Base-by-base conservation (phyloP, 2,113 vertebrate genomes). In the Colius striatus region DNA sequence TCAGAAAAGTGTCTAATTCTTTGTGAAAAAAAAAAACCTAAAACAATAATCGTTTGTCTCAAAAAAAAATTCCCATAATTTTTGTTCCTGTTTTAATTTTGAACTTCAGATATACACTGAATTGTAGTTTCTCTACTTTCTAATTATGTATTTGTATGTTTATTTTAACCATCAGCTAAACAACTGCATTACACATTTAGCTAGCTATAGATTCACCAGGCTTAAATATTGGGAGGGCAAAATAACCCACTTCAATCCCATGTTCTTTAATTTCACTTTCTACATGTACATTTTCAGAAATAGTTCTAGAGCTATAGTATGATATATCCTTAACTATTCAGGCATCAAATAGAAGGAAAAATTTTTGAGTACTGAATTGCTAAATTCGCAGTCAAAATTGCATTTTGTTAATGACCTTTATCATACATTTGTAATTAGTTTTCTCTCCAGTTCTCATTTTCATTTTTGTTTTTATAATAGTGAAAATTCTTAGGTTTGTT, bases 211-310 rank as follows among this genome's bases (percentile, higher is more conserved):
- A 41, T 73, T 55, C 48, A n/a, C 2, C 9, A 43, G 21, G 67
- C 3, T 41, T 61, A 11, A 13, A 5, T 47, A 41, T 29, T 19
- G 7, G 7, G 16, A 3, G 4, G 22, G 1, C 4, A 1, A 48
- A 2, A 27, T 14, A 62, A 27, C 1, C 23, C 1, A 17, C 5
- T 7, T 57, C 29, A 68, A 20, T 61, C 1, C 1, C 6, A 48
- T 65, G 17, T 60, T 61, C 6, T 45, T 8, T 20, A 10, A 29
- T 72, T 63, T 27, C 2, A 1, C 41, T 58, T 43, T 50, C 76
- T 38, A 3, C 30, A 11, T 8, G 0, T 26, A 4, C 7, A 10
- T 50, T 67, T 89, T 21, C 6, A n/a, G 61, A 75, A 58, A 58
- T 0, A 3, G 55, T 45, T 72, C 16, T 41, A 50, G 30, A 68